These are phyloP conservation scores for Xylota segnis DNA, from an alignment of 2,888 invertebrate species.

Conservation along the genomic window DNA sequence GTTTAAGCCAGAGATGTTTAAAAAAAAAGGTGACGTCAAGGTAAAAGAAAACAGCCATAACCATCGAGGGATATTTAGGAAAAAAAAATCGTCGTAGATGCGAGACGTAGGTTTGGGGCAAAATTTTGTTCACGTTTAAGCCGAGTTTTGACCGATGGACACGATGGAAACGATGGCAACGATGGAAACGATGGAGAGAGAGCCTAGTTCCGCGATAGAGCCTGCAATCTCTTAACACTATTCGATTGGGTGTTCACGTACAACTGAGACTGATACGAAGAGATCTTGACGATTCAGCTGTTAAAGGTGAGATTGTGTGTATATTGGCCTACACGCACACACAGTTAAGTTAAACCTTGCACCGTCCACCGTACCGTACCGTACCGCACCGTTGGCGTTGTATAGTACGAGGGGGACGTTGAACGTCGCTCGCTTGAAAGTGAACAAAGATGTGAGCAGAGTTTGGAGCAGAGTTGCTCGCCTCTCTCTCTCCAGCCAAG, in stretches of 20 bases:
- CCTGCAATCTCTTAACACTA: constrained; percentile 76
- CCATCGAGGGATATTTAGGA: not conserved
- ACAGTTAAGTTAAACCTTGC: constrained; percentile 14
- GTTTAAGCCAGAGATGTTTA: constrained; percentile 35
- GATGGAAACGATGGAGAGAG: too few species aligned
- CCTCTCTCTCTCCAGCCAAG: constrained; percentile 5
- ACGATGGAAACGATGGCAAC: too few species aligned
- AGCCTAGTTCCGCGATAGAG: constrained; percentile 72
- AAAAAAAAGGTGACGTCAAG: constrained; percentile 81
- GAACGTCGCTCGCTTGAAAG: too few species aligned
- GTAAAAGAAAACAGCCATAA: constrained; percentile 75
- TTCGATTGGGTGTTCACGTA: constrained; percentile 81
- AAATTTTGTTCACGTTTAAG: constrained; percentile 20
- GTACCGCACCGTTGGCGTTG: constrained; percentile 1
- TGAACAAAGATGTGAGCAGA: constrained; percentile 3
- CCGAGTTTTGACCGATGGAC: not conserved
- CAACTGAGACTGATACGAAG: constrained; percentile 76
- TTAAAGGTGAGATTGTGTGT: constrained; percentile 33
- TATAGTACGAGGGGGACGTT: constrained; percentile 6
- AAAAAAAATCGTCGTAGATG: not conserved
- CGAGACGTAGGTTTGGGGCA: too few species aligned
- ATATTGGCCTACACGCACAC: constrained; percentile 37
- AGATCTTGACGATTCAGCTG: constrained; percentile 71
- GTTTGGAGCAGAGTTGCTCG: not conserved
- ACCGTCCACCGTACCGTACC: not conserved